Conservation (phyloP, 2,888 invertebrate species). For the Antheraea assamensis region DNA sequence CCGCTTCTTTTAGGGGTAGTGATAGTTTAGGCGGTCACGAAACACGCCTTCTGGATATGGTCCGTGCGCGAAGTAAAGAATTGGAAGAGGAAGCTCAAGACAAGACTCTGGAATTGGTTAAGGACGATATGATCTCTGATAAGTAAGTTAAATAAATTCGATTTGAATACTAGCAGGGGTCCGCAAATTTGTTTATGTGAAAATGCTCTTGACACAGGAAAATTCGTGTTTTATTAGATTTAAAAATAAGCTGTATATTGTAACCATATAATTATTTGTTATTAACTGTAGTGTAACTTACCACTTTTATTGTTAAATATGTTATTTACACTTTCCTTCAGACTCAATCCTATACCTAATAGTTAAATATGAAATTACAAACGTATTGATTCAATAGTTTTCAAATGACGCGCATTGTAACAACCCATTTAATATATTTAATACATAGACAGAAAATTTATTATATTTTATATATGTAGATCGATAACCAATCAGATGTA, state of each 20-base stretch:
- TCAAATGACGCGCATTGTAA: not conserved
- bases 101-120: constrained; percentile 50
- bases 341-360: not conserved
- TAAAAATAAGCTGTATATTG: too few species aligned
- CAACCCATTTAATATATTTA: not conserved
- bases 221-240: too few species aligned
- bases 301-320: not conserved
- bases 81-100: constrained; percentile 54
- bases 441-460: not conserved
- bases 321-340: not conserved
- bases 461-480: not conserved
- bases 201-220: not conserved
- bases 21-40: constrained; percentile 54
- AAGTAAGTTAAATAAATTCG: constrained; percentile 42
- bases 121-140: constrained; percentile 54
- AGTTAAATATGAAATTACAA: not conserved
- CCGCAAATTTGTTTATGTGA: not conserved
- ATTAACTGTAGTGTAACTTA: too few species aligned
- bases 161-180: not conserved
- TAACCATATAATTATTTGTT: too few species aligned
- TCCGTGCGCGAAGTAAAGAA: constrained; percentile 61
- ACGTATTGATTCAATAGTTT: not conserved
- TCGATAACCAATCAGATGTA: not conserved
- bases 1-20: constrained; percentile 15
- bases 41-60: constrained; percentile 65